Evolutionary conservation across 2,888 invertebrate genomes (phyloP).

Genomic region (Campoplex capitator): DNA sequence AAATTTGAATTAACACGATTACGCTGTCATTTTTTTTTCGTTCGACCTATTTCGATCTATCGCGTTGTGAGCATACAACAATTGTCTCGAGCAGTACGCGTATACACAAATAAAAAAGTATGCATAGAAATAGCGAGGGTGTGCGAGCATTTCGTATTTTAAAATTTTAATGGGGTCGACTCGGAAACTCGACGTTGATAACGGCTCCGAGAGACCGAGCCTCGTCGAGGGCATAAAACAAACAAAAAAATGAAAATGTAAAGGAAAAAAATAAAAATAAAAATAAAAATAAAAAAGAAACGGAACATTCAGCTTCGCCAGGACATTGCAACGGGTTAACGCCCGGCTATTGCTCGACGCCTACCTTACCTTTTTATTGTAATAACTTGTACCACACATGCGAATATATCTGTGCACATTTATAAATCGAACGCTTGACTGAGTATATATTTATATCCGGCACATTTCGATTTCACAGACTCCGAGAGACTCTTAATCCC

Average conservation of each 20-base stretch:
- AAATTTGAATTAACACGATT: neutral
- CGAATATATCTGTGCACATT: conserved; percentile 12
- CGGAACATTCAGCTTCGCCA: conserved; percentile 69
- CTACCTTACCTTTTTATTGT: conserved; percentile 72
- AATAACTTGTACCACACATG: conserved; percentile 32
- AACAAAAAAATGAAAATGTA: neutral
- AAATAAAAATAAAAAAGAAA: neutral
- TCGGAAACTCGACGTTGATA: conserved; percentile 68
- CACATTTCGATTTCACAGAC: conserved; percentile 72
- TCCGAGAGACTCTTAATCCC: conserved; percentile 48
- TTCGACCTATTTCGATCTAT: conserved; percentile 73
- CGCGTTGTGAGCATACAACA: conserved; percentile 68
- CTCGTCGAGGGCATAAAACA: conserved; percentile 15
- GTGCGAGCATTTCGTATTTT: conserved; percentile 72
- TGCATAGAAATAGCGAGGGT: conserved; percentile 63
- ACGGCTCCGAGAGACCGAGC: conserved; percentile 35
- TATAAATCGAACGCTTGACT: conserved; percentile 46
- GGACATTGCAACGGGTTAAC: conserved; percentile 78
- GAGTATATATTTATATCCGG: conserved; percentile 57
- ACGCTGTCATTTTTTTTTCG: conserved; percentile 59
- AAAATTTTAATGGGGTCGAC: conserved; percentile 74
- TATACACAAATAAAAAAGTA: conserved; percentile 36
- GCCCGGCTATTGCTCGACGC: conserved; percentile 76
- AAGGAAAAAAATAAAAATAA: neutral
- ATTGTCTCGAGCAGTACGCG: neutral